Percentiles rank a stretch among this genome's conserved stretches.
Evolutionary conservation across 2,888 invertebrate species (phyloP).

Genomic region (Agrotis segetum): DNA sequence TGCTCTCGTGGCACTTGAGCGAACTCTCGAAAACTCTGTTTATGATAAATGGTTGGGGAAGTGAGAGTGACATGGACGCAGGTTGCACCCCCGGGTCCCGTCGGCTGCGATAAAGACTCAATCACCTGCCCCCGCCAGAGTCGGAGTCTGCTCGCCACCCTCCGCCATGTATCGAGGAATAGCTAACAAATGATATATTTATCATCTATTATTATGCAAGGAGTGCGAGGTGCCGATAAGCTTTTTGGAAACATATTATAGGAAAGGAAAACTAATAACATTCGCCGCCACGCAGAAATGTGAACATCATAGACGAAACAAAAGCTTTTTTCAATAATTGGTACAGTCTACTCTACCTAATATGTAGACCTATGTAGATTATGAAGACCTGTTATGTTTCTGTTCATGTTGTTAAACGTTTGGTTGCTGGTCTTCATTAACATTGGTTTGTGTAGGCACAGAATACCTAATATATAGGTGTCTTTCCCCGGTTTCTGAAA

Average conservation of each 20-base stretch:
- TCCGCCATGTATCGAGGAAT: constrained; percentile 70
- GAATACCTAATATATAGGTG: no score
- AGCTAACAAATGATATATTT: constrained; percentile 77
- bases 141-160: constrained; percentile 71
- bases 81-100: constrained; percentile 78
- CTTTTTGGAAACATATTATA: constrained; percentile 10
- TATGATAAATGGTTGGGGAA: constrained; percentile 80
- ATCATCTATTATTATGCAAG: constrained; percentile 75
- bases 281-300: background rate
- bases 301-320: background rate
- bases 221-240: constrained; percentile 76
- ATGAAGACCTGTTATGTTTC: background rate
- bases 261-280: constrained; percentile 14
- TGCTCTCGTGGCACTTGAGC: constrained; percentile 61
- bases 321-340: background rate
- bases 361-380: no score
- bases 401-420: background rate
- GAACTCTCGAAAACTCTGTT: constrained; percentile 69
- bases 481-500: background rate
- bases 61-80: constrained; percentile 77
- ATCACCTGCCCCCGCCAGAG: constrained; percentile 83
- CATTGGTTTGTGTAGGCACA: background rate
- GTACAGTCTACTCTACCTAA: no score
- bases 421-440: background rate
- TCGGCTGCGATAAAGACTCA: constrained; percentile 81